These are phyloP conservation scores for Pollicipes pollicipes DNA, from an alignment of 1,140 invertebrate species.

Conservation along the genomic window DNA sequence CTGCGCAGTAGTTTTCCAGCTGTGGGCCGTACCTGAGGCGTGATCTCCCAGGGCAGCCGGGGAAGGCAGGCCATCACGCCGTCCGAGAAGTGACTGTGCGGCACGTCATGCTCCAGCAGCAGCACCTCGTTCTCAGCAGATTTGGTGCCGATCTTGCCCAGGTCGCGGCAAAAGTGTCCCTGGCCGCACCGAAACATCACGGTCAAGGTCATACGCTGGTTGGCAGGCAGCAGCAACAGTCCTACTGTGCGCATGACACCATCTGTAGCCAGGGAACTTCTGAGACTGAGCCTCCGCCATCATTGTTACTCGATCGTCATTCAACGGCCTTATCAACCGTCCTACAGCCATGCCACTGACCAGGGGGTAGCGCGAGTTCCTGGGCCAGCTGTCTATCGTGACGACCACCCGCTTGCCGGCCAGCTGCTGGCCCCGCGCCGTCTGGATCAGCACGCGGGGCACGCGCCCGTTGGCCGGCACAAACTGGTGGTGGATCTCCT, in stretches of 20 bases:
- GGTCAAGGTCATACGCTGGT: not conserved
- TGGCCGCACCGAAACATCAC: slow-evolving; percentile 23
- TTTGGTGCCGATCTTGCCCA: slow-evolving; percentile 67
- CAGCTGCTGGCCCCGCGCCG: slow-evolving; percentile 63
- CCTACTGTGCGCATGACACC: too few species aligned
- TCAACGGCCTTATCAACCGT: too few species aligned
- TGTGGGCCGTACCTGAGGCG: slow-evolving; percentile 57
- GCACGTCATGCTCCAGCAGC: slow-evolving; percentile 90
- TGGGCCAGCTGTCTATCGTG: slow-evolving; percentile 79
- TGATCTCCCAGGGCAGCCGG: slow-evolving; percentile 72
- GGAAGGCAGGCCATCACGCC: slow-evolving; percentile 84
- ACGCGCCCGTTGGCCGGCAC: slow-evolving; percentile 75
- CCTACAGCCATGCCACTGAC: too few species aligned
- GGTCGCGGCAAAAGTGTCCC: slow-evolving; percentile 72
- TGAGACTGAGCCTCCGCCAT: too few species aligned
- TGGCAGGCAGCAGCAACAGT: too few species aligned
- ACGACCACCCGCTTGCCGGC: slow-evolving; percentile 72
- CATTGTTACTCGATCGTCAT: too few species aligned
- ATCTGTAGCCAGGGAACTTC: too few species aligned
- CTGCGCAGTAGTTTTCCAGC: too few species aligned
- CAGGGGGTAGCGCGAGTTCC: slow-evolving; percentile 55
- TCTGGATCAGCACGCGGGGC: slow-evolving; percentile 80
- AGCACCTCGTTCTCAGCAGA: slow-evolving; percentile 85
- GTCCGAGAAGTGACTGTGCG: slow-evolving; percentile 84
- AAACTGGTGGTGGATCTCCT: slow-evolving; percentile 63